Evolutionary conservation across 1,140 invertebrate genomes (phyloP).

Genomic region (Plectus sambesii): DNA sequence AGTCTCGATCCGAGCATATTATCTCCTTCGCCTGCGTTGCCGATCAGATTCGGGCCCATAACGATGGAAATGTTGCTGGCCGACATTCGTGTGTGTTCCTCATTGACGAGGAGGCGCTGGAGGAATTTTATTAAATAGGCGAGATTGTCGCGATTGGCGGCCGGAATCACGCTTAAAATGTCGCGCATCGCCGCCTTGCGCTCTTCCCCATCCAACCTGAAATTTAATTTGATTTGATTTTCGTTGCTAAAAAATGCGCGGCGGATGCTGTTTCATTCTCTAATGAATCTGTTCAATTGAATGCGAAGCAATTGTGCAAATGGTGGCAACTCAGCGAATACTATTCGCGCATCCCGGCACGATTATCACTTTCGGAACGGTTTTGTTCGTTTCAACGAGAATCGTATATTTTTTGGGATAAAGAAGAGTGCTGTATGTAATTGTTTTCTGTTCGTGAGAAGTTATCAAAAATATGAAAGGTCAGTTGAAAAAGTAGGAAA

Average conservation of each 20-base stretch:
- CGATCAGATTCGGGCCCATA: conserved; percentile 12
- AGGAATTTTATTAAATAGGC: conserved; percentile 10
- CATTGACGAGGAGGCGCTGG: background rate
- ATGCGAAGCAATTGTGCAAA: too few species aligned
- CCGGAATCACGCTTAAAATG: conserved; percentile 1
- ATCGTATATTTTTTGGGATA: too few species aligned
- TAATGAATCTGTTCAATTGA: too few species aligned
- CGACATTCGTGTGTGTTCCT: conserved; percentile 10
- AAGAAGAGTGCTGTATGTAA: too few species aligned
- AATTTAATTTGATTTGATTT: conserved; percentile 6
- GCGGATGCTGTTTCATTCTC: too few species aligned
- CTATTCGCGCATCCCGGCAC: too few species aligned
- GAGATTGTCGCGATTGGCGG: conserved; percentile 2
- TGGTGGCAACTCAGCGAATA: too few species aligned
- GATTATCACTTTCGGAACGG: too few species aligned
- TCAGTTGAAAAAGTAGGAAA: too few species aligned
- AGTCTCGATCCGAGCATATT: conserved; percentile 8
- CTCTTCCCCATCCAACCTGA: conserved; percentile 2
- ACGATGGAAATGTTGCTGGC: conserved; percentile 9
- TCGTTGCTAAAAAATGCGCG: background rate
- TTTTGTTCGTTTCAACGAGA: too few species aligned
- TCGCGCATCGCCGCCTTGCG: background rate
- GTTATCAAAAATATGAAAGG: too few species aligned
- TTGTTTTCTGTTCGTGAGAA: too few species aligned
- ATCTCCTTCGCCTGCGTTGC: conserved; percentile 5